Evolutionary conservation across 2,797 vertebrate genomes (phyloP), one percentile per base, ranked within the genome.

Genomic region (Nothura maculosa): DNA sequence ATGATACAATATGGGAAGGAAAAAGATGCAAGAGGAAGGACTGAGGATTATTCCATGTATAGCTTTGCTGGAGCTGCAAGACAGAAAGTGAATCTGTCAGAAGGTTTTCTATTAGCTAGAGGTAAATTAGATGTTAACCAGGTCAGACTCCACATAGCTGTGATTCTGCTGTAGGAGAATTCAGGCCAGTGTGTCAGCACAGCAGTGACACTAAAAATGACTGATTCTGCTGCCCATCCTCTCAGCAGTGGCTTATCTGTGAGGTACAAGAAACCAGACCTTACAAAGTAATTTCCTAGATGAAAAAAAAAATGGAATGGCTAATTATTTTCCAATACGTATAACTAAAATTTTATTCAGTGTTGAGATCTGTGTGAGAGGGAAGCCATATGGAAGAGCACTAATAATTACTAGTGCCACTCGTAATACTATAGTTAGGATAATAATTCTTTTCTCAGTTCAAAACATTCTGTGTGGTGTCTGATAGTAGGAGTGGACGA

Each of bases 121-220:
- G 74, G n/a, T 83, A 92, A 94, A 95, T n/a, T 80, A 63, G 66
- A 86, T 89, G 70, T 81, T 95, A 97, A 81, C 50, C 85, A 48
- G 28, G 28, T 93, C 69, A 85, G 78, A 84, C 10, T 90, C 69
- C 42, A 60, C 43, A 38, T 27, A 78, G 81, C 60, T 85, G 50
- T 73, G 79, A 60, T 40, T 91, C 57, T 87, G 60, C 48, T 6
- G 5, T 3, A 55, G 45, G 10, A 88, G 43, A 78, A 87, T 89
- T 83, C 57, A 36, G 75, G 25, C 61, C 47, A 73, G 85, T 36
- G 70, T 60, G 63, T 85, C 81, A 85, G 85, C 42, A 6, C 66
- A 40, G 57, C 34, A 28, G 75, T 0, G 0, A 42, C 87, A 77
- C 72, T 13, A 40, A 90, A 93, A 93, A 80, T 63, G 60, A 85